Conservation (phyloP, 2,113 vertebrate species). For the Carollia perspicillata region DNA sequence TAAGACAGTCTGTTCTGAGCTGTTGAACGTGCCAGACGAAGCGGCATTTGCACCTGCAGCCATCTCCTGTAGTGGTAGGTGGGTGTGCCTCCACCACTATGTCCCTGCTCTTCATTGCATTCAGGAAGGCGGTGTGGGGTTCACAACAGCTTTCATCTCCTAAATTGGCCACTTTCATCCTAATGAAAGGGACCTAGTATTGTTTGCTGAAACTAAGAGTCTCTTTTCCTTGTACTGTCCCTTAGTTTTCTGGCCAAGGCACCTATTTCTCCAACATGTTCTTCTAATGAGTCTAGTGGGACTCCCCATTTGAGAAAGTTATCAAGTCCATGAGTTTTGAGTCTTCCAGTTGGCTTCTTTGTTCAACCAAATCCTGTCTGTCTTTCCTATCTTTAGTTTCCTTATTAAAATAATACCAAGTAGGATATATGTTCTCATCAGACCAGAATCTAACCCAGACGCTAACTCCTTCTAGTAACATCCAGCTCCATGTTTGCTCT, state of each 20-base stretch:
- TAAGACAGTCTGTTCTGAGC: not conserved
- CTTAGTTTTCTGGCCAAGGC: conserved; percentile 3
- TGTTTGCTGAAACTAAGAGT: not conserved
- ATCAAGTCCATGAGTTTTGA: not conserved
- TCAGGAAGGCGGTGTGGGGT: not conserved
- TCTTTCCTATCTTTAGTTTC: not conserved
- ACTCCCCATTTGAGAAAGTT: not conserved
- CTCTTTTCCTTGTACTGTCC: not conserved
- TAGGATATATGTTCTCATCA: not conserved
- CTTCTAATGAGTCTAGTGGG: not conserved
- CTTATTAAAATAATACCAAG: not conserved
- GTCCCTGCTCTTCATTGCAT: not conserved
- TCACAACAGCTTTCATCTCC: not conserved
- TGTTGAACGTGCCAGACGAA: not conserved
- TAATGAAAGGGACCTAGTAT: not conserved
- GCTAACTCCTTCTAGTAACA: not conserved
- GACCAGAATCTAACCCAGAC: not conserved
- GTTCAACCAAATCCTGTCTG: not conserved
- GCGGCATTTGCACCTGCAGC: not conserved
- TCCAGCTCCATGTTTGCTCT: not conserved
- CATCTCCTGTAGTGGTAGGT: not conserved
- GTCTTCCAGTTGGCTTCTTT: not conserved
- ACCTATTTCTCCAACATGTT: not conserved
- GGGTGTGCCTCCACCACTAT: not conserved
- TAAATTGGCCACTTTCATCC: not conserved